Conservation (phyloP, 2,797 vertebrate species). For the Syncerus caffer region DNA sequence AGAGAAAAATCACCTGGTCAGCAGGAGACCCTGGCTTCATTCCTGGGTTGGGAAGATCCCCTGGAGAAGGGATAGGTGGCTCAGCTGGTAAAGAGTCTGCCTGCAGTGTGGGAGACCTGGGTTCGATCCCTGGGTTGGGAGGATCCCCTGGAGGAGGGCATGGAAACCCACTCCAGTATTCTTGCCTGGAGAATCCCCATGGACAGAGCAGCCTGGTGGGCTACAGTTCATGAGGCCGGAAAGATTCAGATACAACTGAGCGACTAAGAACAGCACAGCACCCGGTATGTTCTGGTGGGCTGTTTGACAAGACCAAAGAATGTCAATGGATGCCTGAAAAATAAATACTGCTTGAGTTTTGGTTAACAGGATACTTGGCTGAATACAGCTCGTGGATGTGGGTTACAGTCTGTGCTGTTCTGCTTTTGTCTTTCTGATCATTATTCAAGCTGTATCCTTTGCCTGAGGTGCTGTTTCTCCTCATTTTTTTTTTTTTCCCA, state of each 20-base stretch:
- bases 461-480: not conserved
- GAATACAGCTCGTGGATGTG: fast-evolving
- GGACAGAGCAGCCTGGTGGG: not conserved
- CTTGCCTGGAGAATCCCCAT: not conserved
- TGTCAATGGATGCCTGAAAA: not conserved
- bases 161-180: not conserved
- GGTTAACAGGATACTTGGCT: not conserved
- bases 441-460: not conserved
- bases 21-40: not conserved
- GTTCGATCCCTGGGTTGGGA: not conserved
- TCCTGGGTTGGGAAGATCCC: not conserved
- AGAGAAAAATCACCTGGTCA: not conserved
- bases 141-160: not conserved
- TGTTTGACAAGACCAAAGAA: not conserved
- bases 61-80: not conserved
- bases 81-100: not conserved
- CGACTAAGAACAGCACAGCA: not conserved
- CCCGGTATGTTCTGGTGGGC: not conserved
- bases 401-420: not conserved
- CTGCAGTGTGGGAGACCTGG: not conserved
- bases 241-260: not conserved
- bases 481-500: not conserved
- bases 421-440: not conserved
- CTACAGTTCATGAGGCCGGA: not conserved
- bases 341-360: not conserved